Percentiles rank a stretch among this genome's conserved stretches.
phyloP scores from a whole-genome alignment of 2,113 vertebrate genomes.

The Verasper variegatus region DNA sequence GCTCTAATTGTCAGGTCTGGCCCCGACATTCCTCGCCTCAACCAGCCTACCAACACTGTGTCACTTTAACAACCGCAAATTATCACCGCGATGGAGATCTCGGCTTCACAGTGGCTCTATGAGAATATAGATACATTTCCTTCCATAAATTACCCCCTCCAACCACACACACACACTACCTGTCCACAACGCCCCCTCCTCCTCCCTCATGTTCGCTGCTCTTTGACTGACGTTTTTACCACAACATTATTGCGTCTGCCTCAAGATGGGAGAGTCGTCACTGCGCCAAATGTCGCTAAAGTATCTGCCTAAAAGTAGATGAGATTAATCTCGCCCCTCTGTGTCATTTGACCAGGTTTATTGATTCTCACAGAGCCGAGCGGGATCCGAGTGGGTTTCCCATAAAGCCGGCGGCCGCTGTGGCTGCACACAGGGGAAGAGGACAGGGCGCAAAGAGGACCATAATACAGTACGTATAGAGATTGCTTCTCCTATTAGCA shows the following conservation, averaged over 20 bases:
- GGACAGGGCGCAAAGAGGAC: slow-evolving; percentile 74
- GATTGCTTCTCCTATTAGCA: slow-evolving; percentile 39
- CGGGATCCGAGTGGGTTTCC: slow-evolving; percentile 89
- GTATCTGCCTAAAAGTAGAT: slow-evolving; percentile 91
- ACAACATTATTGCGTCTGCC: slow-evolving; percentile 92
- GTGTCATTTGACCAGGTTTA: slow-evolving; percentile 92
- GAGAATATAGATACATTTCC: slow-evolving; percentile 92
- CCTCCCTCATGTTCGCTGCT: slow-evolving; percentile 44
- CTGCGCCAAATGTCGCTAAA: slow-evolving; percentile 93
- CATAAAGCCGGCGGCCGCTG: slow-evolving; percentile 84
- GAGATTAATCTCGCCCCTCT: slow-evolving; percentile 85
- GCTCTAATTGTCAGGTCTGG: slow-evolving; percentile 84
- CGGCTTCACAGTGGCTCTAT: slow-evolving; percentile 86
- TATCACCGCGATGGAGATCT: slow-evolving; percentile 92
- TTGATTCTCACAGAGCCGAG: slow-evolving; percentile 88
- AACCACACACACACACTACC: slow-evolving; percentile 27
- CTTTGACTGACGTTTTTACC: slow-evolving; percentile 93
- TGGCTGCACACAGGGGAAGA: slow-evolving; percentile 84
- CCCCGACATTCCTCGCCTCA: slow-evolving; percentile 83
- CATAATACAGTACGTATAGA: slow-evolving; percentile 62
- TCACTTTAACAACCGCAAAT: slow-evolving; percentile 96
- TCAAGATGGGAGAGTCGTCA: slow-evolving; percentile 85
- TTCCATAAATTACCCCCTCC: slow-evolving; percentile 89
- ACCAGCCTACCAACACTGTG: slow-evolving; percentile 88
- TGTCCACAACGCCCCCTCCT: slow-evolving; percentile 1